Evolutionary conservation across 2,113 vertebrate species (phyloP), one percentile per base, ranked within the genome.

Genomic region (Vireo altiloquus): DNA sequence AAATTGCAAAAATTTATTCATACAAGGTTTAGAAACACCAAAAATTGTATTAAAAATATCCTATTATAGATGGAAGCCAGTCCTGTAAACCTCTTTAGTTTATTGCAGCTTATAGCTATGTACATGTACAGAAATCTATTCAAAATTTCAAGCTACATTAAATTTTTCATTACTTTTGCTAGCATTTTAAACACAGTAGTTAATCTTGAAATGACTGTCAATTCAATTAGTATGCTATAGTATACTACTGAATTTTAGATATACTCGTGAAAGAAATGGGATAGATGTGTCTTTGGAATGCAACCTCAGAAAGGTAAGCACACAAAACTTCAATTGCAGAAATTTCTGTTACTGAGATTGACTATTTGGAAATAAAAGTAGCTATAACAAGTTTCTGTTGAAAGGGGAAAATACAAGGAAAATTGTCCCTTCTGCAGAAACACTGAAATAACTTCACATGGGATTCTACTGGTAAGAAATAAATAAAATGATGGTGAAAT

Each of bases 71-170:
- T 0, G 10, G 44, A 88, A 92, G 18, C n/a, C 7, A 17, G 49
- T 89, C 30, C 18, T 89, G 23, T 68, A 79, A 82, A 84, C 13
- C 12, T 46, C 46, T 92, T 91, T 89, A 92, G 35, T 54, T 15
- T 10, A 56, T 7, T 77, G 15, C 42, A 52, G 17, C 5, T 79
- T 50, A 81, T 60, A 86, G 72, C 10, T 9, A 37, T 59, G 14
- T 35, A 92, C 42, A 65, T 64, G 69, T 79, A 88, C 25, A 89
- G 14, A 95, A 95, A 89, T 75, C 18, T 80, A 42, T 71, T 88
- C 22, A 91, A 96, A 97, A 87, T 95, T 92, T 97, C 95, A 95
- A 85, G 23, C 11, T 86, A 19, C 15, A 84, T 78, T 95, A 79
- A 78, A 68, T 91, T 93, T 96, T 95, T 90, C 66, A 77, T 95